Base-by-base conservation (phyloP, 2,888 invertebrate genomes). In the Diadromus collaris region DNA sequence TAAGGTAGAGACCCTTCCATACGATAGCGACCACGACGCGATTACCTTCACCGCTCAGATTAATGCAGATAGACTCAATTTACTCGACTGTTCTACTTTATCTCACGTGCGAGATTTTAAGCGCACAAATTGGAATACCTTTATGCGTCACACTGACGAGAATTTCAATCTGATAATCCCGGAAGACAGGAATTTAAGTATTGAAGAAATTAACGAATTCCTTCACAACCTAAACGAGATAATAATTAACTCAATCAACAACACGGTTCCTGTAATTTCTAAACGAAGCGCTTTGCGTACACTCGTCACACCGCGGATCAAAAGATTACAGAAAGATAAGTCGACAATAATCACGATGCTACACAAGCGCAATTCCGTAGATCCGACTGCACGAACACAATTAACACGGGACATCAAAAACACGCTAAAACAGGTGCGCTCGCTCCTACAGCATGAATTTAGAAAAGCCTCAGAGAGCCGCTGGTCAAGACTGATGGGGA, bases 41-140 rank as follows among this genome's bases (percentile, higher is more conserved):
- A 63, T 78, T 0, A 54, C 56, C 7, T 29, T 78, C 7, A 38
- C 44, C 19, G 6, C 68, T 6, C 9, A 27, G 19, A 1, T 32
- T 6, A 32, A 32, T 5, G 6, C 32, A 1, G 32, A 32, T 6
- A 32, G 32, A 32, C 1, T 44, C 2, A 9, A 13, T 16, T n/a
- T 44, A 44, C 16, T n/a, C 13, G 44, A 46, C 10, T 27, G 44
- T 0, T 72, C 60, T 13, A 19, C 51, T 5, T 6, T 65, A 1
- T 24, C 9, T 19, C 34, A 19, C 4, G 61, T 60, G 54, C 38
- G n/a, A 34, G 67, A 73, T 38, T 77, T 46, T 21, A 73, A 68
- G 38, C 41, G 65, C 27, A 70, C 81, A 10, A 70, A 79, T n/a
- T 81, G 79, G 79, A 24, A 32, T 13, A 69, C 63, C 38, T 81